A percentile compares a stretch with the other conserved stretches of the same genome.
Evolutionary conservation across 2,888 invertebrate genomes (phyloP).

Genomic region (Drosophila limbata): DNA sequence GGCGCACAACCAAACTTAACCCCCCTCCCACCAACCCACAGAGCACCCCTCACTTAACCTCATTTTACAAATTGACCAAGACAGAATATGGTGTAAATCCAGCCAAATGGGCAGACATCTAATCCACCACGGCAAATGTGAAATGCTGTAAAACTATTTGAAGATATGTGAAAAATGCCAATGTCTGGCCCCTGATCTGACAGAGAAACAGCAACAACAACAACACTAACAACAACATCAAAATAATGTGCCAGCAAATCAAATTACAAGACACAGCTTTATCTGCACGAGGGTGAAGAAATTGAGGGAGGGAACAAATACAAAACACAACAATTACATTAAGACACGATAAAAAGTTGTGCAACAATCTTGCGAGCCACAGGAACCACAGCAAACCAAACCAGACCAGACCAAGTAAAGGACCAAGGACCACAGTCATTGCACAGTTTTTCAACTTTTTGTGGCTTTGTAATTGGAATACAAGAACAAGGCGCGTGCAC

Average conservation of each 20-base stretch:
- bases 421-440: conserved; percentile 67
- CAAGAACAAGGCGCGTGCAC: conserved; percentile 64
- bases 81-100: conserved; percentile 77
- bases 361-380: conserved; percentile 62
- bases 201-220: conserved; percentile 24
- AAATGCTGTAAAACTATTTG: conserved; percentile 76
- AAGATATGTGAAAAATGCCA: conserved; percentile 58
- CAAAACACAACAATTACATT: conserved; percentile 81
- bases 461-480: conserved; percentile 81
- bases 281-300: conserved; percentile 40
- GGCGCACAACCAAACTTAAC: conserved; percentile 5
- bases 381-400: conserved; percentile 20
- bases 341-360: conserved; percentile 81
- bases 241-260: conserved; percentile 79
- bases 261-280: conserved; percentile 68
- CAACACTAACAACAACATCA: conserved; percentile 59
- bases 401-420: conserved; percentile 21
- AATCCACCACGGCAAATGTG: conserved; percentile 65
- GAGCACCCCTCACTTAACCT: conserved; percentile 58
- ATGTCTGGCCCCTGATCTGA: conserved; percentile 23
- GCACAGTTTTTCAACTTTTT: conserved; percentile 80
- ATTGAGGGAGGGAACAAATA: conserved; percentile 39
- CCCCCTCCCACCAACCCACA: not conserved
- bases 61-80: conserved; percentile 73
- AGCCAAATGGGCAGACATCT: conserved; percentile 66